phyloP scores from a whole-genome alignment of 2,888 invertebrate genomes.

The Dolichopus griseipennis region DNA sequence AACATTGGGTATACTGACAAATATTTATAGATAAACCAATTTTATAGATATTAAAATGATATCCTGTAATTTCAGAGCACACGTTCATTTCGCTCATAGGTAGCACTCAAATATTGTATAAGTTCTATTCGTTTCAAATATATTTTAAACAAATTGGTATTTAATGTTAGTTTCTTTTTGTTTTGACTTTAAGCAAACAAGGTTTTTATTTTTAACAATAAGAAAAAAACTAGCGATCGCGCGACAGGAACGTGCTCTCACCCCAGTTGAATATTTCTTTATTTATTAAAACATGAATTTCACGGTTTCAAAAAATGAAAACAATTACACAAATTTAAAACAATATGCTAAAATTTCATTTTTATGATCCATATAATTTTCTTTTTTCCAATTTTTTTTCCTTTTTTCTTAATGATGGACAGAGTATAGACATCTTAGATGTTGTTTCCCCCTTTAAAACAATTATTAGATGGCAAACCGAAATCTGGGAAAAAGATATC shows the following conservation, averaged over 20 bases:
- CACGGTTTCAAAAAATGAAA: background rate
- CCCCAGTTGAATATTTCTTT: background rate
- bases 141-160: too few relatives aligned
- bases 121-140: too few relatives aligned
- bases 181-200: too few relatives aligned
- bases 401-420: background rate
- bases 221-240: background rate
- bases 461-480: background rate
- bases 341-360: background rate
- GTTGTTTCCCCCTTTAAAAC: background rate
- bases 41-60: too few relatives aligned
- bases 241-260: slow-evolving; percentile 1
- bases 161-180: too few relatives aligned
- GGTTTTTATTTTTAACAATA: too few relatives aligned
- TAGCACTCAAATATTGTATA: too few relatives aligned
- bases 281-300: background rate
- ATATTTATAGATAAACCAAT: too few relatives aligned
- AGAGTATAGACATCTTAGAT: background rate
- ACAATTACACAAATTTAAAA: background rate
- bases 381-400: too few relatives aligned
- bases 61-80: too few relatives aligned
- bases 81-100: too few relatives aligned
- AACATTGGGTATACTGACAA: too few relatives aligned
- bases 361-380: background rate
- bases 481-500: background rate